These are phyloP conservation scores for Myopa tessellatipennis DNA, from an alignment of 2,888 invertebrate species.

Conservation along the genomic window DNA sequence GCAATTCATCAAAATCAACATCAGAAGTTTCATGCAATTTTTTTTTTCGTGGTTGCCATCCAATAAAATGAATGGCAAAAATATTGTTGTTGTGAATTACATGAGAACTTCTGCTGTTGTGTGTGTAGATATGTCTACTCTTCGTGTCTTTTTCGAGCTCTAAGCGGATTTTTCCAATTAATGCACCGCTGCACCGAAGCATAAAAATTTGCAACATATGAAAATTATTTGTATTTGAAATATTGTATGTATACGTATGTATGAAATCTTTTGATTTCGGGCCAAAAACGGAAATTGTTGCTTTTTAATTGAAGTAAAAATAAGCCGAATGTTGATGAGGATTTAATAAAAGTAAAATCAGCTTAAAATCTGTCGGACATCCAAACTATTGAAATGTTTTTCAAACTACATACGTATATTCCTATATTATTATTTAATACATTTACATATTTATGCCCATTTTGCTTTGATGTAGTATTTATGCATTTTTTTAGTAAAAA, in stretches of 20 bases:
- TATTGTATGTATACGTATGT: neutral
- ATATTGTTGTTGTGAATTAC: neutral
- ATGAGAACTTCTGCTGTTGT: neutral
- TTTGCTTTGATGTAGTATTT: too few relatives aligned
- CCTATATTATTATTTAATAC: too few relatives aligned
- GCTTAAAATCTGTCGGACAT: too few relatives aligned
- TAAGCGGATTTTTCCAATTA: constrained; percentile 33
- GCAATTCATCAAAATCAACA: constrained; percentile 29
- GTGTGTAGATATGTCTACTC: too few relatives aligned
- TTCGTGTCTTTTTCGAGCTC: neutral
- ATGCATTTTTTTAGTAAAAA: too few relatives aligned
- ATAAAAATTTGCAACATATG: neutral
- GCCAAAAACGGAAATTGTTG: neutral
- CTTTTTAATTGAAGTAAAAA: too few relatives aligned
- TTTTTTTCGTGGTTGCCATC: too few relatives aligned
- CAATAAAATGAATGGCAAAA: constrained; percentile 11
- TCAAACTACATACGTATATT: too few relatives aligned
- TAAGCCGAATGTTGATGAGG: too few relatives aligned
- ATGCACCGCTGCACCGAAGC: constrained; percentile 22
- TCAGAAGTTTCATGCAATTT: neutral
- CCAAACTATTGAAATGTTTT: too few relatives aligned
- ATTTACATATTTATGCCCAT: too few relatives aligned
- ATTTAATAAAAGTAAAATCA: too few relatives aligned
- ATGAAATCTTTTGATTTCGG: neutral
- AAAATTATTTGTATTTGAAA: neutral